Percentiles rank a stretch among this genome's conserved stretches.
Evolutionary conservation across 2,888 invertebrate genomes (phyloP).

Genomic region (Cheilosia soror): DNA sequence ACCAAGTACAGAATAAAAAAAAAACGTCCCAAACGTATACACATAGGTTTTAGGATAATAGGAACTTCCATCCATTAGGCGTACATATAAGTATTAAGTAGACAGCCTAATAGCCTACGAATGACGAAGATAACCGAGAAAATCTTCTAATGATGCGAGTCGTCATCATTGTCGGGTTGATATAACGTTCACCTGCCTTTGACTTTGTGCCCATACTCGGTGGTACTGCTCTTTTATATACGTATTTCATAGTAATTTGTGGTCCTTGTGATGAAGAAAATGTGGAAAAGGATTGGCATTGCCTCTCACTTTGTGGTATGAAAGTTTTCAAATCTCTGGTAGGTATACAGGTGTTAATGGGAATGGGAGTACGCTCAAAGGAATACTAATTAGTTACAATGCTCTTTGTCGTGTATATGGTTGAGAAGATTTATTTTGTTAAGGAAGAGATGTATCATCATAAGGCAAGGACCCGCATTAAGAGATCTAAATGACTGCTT

Average conservation of each 20-base stretch:
- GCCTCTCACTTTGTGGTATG: background rate
- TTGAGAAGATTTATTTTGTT: background rate
- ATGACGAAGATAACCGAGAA: conserved; percentile 17
- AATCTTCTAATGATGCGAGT: conserved; percentile 23
- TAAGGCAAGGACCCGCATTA: background rate
- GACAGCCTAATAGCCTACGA: conserved; percentile 20
- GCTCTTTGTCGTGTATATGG: conserved; percentile 5
- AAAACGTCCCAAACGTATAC: background rate
- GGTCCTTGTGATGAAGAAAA: conserved; percentile 8
- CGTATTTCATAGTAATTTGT: conserved; percentile 34
- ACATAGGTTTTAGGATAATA: conserved; percentile 11
- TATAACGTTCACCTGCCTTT: conserved; percentile 42
- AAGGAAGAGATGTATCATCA: too few relatives aligned
- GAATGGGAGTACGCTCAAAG: conserved; percentile 33
- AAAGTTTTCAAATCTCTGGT: conserved; percentile 41
- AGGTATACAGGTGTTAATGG: conserved; percentile 56
- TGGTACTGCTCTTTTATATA: too few relatives aligned
- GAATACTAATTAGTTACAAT: conserved; percentile 57
- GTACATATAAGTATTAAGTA: conserved; percentile 29
- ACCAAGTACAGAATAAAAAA: background rate
- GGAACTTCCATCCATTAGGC: conserved; percentile 41
- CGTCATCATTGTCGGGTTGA: conserved; percentile 5
- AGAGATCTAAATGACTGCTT: too few relatives aligned
- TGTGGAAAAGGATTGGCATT: conserved; percentile 20
- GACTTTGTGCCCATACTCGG: conserved; percentile 33